Conservation (phyloP, 2,888 invertebrate genomes). For the Hipparchia semele region DNA sequence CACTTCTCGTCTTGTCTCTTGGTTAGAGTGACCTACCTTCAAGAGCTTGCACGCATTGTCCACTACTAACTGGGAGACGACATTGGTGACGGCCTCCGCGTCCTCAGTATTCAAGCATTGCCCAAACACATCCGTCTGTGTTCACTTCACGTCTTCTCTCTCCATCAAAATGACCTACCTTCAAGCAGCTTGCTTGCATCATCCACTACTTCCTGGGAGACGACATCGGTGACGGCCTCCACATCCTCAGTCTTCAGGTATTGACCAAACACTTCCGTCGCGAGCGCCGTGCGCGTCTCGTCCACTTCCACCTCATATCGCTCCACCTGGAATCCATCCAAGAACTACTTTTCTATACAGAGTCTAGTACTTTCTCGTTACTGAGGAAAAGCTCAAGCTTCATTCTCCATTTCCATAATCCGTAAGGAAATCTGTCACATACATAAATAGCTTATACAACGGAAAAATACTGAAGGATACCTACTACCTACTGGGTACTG, state of each 20-base stretch:
- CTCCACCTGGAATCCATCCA: slow-evolving; percentile 76
- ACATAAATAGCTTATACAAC: too few relatives aligned
- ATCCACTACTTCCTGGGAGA: slow-evolving; percentile 61
- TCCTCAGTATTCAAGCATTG: slow-evolving; percentile 78
- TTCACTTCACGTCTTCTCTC: slow-evolving; percentile 79
- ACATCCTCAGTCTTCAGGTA: slow-evolving; percentile 78
- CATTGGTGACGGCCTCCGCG: slow-evolving; percentile 70
- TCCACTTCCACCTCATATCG: slow-evolving; percentile 97
- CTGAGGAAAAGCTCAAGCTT: neutral
- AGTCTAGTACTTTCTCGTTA: neutral
- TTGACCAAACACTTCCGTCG: slow-evolving; percentile 83
- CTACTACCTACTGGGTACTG: too few relatives aligned
- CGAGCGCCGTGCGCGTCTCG: slow-evolving; percentile 92
- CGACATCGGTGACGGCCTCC: slow-evolving; percentile 72
- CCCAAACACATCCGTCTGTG: slow-evolving; percentile 85
- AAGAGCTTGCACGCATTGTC: slow-evolving; percentile 70
- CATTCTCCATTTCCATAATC: neutral
- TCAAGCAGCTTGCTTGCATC: slow-evolving; percentile 74
- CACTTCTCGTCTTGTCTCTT: too few relatives aligned
- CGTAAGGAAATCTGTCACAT: too few relatives aligned
- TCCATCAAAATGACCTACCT: slow-evolving; percentile 50
- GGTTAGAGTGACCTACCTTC: slow-evolving; percentile 65
- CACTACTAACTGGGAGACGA: slow-evolving; percentile 60
- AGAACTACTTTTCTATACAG: slow-evolving; percentile 17
- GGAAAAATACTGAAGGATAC: too few relatives aligned